Base-by-base conservation (phyloP, 2,888 invertebrate species). In the Nycteola revayana region DNA sequence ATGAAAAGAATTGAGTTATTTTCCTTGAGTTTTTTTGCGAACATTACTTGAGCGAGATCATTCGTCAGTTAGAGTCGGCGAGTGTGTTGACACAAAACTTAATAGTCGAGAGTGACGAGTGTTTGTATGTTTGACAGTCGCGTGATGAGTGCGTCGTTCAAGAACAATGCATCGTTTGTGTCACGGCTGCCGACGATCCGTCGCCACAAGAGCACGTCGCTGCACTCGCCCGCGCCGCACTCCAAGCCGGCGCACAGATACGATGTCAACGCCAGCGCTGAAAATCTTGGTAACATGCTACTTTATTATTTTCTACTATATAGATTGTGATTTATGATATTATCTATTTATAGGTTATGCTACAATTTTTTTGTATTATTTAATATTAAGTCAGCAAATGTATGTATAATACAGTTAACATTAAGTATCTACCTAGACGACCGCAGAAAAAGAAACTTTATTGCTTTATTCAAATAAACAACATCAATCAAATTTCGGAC, bases 141-240 rank as follows among this genome's bases (percentile, higher is more conserved):
- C 71, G 92, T 93, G 80, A 88, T 88, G 85, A 84, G 89, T 72
- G 93, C 94, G 72, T 95, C 95, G 82, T 96, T 96, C 91, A 96
- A 96, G 91, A 95, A 96, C 91, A 96, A 96, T 88, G 94, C 96
- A 60, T 96, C 96, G 36, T 97, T 97, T 89, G 96, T 96, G 77
- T 95, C 96, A 69, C 93, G 96, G 60, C 91, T 96, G 82, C 96
- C 96, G 62, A 96, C 95, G 49, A 95, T 96, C 79, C 92, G 95
- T 42, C 91, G 95, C 24, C 93, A 94, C 89, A 94, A 94, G 79
- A 94, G 93, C 74, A 92, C 93, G 58, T 93, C 94, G 44, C 90
- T 94, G 66, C 94, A 95, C 77, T 93, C 94, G 42, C 94, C 94
- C 25, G 93, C 92, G 54, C 90, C 92, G 58, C 92, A 91, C 81